These are phyloP conservation scores for Laticauda laticaudata DNA, from an alignment of 2,113 vertebrate species.

Conservation along the genomic window DNA sequence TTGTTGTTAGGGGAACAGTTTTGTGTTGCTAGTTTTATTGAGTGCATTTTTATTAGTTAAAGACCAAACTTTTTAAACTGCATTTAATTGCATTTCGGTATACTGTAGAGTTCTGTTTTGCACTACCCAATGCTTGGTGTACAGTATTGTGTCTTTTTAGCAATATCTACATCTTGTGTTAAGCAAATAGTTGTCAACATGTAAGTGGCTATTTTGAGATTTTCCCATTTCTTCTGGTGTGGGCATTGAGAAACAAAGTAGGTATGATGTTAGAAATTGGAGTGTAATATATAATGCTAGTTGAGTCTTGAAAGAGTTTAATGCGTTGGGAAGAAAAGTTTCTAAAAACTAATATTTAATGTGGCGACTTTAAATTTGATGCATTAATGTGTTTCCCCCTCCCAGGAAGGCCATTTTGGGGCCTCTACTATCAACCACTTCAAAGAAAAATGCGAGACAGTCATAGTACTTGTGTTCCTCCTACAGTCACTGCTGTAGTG, in stretches of 20 bases:
- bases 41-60: background rate
- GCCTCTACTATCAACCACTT: background rate
- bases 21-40: background rate
- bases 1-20: background rate
- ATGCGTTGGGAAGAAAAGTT: background rate
- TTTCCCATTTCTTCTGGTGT: background rate
- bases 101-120: background rate
- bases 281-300: background rate
- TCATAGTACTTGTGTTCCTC: constrained; percentile 14
- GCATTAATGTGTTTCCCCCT: background rate
- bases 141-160: background rate
- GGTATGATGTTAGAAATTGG: background rate
- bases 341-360: background rate
- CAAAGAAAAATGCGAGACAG: constrained; percentile 39
- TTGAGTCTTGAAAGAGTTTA: background rate
- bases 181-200: background rate
- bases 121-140: background rate
- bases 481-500: constrained; percentile 29
- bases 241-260: background rate
- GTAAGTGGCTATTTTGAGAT: background rate
- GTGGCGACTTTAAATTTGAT: background rate
- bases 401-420: constrained; percentile 9
- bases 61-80: background rate
- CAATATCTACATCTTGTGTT: background rate
- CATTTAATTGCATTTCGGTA: background rate